These are phyloP conservation scores for Apteryx mantelli DNA, from an alignment of 2,113 vertebrate species.

Conservation along the genomic window DNA sequence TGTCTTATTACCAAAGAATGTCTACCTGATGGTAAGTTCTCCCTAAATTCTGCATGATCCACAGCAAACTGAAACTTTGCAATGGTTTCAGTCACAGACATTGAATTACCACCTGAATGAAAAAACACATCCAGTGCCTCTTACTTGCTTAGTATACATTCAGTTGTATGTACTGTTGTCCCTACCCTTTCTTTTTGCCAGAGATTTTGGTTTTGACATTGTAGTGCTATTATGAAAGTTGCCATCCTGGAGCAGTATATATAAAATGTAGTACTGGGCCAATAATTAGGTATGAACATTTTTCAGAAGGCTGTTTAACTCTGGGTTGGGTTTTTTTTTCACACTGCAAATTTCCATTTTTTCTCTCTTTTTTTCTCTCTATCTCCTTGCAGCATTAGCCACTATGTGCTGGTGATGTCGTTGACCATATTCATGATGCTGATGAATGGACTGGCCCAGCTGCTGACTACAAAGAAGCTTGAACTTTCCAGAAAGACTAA, in stretches of 20 bases:
- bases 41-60: neutral
- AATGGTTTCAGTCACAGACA: neutral
- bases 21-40: neutral
- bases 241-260: neutral
- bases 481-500: conserved; percentile 77
- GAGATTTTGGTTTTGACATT: neutral
- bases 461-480: conserved; percentile 87
- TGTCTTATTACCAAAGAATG: too few species aligned
- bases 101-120: neutral
- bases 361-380: neutral
- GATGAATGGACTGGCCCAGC: conserved; percentile 89
- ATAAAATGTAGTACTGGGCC: neutral
- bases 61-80: neutral
- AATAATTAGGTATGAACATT: neutral
- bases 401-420: conserved; percentile 97
- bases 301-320: neutral
- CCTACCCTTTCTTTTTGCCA: neutral
- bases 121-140: neutral
- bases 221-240: neutral
- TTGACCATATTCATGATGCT: conserved; percentile 95
- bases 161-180: neutral
- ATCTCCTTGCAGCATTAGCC: conserved; percentile 88
- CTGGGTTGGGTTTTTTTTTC: neutral
- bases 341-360: neutral
- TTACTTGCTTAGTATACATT: neutral